Evolutionary conservation across 2,113 vertebrate species (phyloP), one percentile per base, ranked within the genome.

Genomic region (Terrapene triunguis): DNA sequence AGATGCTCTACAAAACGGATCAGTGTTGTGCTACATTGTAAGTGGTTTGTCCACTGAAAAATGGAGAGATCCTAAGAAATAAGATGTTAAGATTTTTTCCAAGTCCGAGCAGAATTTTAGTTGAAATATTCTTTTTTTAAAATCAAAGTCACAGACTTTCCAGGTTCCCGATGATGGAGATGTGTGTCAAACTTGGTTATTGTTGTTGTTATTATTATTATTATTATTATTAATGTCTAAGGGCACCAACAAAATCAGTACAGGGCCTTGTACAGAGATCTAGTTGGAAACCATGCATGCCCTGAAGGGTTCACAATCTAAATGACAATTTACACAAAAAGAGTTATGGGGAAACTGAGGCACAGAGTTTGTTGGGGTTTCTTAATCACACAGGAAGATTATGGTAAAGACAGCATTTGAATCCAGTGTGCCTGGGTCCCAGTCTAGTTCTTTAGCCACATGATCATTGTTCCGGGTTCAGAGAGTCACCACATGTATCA

Each of bases 31-130:
- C 65, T 72, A 38, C 65, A 38, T 5, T 10, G n/a, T 72, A 22
- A 72, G 65, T 38, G 65, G 65, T 72, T 38, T 38, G 19, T 38
- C 65, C 65, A 22, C 9, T 72, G 65, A 72, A 72, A 38, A 72
- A 72, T 72, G 17, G n/a, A 72, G 0, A 2, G 1, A 1, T 50
- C 78, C 9, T 0, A 0, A 0, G 47, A n/a, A 14, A 44, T 1
- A 0, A 5, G 3, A 12, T 50, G 3, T 0, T 44, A 54, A 2
- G 16, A 0, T 11, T 57, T 55, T 44, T 50, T 44, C 78, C 47
- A 0, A 62, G n/a, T 13, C 62, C 0, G 0, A 27, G 27, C 2
- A 6, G 72, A 35, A 17, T 22, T 24, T 7, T 27, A 2, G 0
- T 1, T 2, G 1, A 29, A 89, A 21, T 65, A 54, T 1, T 14